A percentile compares a stretch with the other conserved stretches of the same genome.
Conservation (phyloP, 1,140 invertebrate species). For the Ceratoteleas bidentatus region DNA sequence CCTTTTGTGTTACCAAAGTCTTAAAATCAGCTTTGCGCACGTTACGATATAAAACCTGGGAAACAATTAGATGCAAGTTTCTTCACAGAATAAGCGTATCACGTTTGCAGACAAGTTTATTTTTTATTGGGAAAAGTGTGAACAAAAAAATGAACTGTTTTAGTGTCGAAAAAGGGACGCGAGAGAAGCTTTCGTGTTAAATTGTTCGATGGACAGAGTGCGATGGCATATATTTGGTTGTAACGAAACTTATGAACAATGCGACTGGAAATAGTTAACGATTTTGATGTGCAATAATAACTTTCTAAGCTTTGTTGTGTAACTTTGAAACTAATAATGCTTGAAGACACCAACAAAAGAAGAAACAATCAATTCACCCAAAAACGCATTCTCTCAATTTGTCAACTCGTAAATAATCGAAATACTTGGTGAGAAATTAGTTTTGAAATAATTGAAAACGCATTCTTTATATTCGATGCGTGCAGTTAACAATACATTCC, state of each 20-base stretch:
- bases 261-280: conserved; percentile 9
- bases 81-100: too few species aligned
- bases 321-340: conserved; percentile 29
- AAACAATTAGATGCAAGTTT: background rate
- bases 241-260: conserved; percentile 24
- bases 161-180: too few species aligned
- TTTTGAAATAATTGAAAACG: conserved; percentile 14
- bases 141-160: too few species aligned
- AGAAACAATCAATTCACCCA: too few species aligned
- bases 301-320: conserved; percentile 32
- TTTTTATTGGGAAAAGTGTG: too few species aligned
- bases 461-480: conserved; percentile 39
- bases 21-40: conserved; percentile 37
- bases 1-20: conserved; percentile 35
- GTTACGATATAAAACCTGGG: conserved; percentile 15
- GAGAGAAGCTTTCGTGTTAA: too few species aligned
- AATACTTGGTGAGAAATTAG: too few species aligned
- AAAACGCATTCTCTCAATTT: too few species aligned
- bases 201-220: conserved; percentile 3
- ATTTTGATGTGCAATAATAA: conserved; percentile 46
- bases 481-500: conserved; percentile 57
- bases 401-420: too few species aligned
- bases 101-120: too few species aligned
- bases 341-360: too few species aligned
- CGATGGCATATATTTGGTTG: conserved; percentile 8